phyloP scores from a whole-genome alignment of 2,888 invertebrate genomes.

The Caenorhabditis becei region DNA sequence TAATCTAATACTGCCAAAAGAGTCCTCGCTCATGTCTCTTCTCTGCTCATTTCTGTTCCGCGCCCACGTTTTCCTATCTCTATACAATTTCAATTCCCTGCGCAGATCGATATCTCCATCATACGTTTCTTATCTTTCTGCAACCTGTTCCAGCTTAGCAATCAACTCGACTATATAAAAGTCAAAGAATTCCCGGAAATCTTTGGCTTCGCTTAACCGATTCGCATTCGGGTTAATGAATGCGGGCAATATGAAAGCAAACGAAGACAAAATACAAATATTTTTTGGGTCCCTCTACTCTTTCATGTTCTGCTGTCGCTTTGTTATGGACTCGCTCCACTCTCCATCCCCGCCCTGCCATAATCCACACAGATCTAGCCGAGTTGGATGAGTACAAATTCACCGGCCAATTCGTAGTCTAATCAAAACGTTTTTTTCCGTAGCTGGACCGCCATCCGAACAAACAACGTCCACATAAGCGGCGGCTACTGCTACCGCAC shows the following conservation, averaged over 20 bases:
- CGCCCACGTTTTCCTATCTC: slow-evolving; percentile 5
- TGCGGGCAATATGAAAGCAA: slow-evolving; percentile 17
- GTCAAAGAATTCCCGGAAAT: slow-evolving; percentile 1
- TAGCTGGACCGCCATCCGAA: slow-evolving; percentile 29
- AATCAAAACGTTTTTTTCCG: slow-evolving; percentile 31
- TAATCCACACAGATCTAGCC: slow-evolving; percentile 5
- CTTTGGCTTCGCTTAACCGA: slow-evolving; percentile 11
- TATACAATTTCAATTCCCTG: neutral
- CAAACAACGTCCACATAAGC: slow-evolving; percentile 43
- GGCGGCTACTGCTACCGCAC: slow-evolving; percentile 12
- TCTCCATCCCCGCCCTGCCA: neutral
- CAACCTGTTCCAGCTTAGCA: neutral
- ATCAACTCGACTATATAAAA: neutral
- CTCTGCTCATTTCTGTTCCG: slow-evolving; percentile 5
- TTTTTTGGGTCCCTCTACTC: slow-evolving; percentile 8
- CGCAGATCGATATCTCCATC: neutral
- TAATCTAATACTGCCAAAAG: slow-evolving; percentile 20
- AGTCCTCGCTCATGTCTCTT: neutral
- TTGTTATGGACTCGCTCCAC: slow-evolving; percentile 14
- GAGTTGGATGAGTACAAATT: slow-evolving; percentile 26
- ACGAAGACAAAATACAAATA: slow-evolving; percentile 33
- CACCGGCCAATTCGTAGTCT: slow-evolving; percentile 12
- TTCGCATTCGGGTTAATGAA: slow-evolving; percentile 32
- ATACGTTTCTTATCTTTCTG: neutral
- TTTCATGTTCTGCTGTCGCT: slow-evolving; percentile 10